Base-by-base conservation (phyloP, 2,113 vertebrate genomes). In the Ictalurus furcatus region DNA sequence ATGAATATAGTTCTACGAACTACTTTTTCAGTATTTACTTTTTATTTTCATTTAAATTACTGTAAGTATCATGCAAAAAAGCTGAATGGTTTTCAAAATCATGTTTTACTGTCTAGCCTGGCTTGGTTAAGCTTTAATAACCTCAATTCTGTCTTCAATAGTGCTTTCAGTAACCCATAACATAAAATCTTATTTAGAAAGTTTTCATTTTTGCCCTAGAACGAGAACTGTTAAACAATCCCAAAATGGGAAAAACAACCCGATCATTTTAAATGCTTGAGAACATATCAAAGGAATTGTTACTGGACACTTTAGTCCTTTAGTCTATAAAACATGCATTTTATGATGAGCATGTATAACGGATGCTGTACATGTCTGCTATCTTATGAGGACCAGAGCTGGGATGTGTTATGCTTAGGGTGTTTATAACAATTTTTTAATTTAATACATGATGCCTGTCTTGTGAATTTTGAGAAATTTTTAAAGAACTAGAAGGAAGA, bases 301-400 rank as follows among this genome's bases (percentile, higher is more conserved):
- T 25, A 58, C 56, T 79, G 73, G 73, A 81, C 52, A 6, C 2
- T 81, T 81, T 81, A 63, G 52, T 23, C 40, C 67, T 87, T 87
- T 78, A 78, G 19, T 67, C 48, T 87, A n/a, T 52, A 58, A 44
- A 67, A 67, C n/a, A 56, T 56, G 58, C 17, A 17, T 67, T 74
- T 84, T 63, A 34, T 63, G 59, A 54, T 76, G 56, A 84, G 87
- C 81, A 84, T 74, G 87, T 78, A 23, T 65, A 78, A 52, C 67
- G 86, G 83, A 89, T 86, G 83, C 90, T 93, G 89, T 92, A 88
- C 40, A 88, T 91, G 83, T 85, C 58, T 74, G 84, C 91, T 91
- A 65, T 54, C 19, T 84, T 58, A 85, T 78, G 28, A 85, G 23
- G 21, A 83, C 88, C 7, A 56, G 65, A 91, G n/a, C 74, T 17